Evolutionary conservation across 2,797 vertebrate genomes (phyloP).

Genomic region (Pseudomugil gertrudae): DNA sequence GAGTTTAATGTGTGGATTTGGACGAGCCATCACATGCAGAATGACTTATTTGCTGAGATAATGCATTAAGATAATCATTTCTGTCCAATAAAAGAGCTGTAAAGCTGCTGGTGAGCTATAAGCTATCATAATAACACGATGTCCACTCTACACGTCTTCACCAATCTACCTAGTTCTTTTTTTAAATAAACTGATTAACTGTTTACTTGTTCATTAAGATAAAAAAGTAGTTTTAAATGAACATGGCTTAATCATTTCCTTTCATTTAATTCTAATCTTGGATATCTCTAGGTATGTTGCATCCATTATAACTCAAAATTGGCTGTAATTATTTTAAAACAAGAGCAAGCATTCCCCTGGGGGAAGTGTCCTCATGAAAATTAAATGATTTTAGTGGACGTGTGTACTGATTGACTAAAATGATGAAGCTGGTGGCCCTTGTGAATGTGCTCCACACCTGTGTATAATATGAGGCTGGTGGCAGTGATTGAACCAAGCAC

Average conservation of each 20-base stretch:
- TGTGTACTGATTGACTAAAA: not conserved
- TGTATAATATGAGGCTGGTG: too few species aligned
- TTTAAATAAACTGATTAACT: not conserved
- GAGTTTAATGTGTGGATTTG: conserved; percentile 58
- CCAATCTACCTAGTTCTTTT: conserved; percentile 7
- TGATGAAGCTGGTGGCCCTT: not conserved
- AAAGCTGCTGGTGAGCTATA: conserved; percentile 16
- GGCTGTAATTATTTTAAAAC: not conserved
- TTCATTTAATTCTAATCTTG: not conserved
- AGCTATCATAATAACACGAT: conserved; percentile 21
- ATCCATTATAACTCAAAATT: not conserved
- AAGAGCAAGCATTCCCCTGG: not conserved
- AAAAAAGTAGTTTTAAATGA: not conserved
- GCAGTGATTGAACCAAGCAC: too few species aligned
- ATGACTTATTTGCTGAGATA: conserved; percentile 40
- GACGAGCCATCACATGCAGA: conserved; percentile 26
- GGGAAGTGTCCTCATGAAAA: not conserved
- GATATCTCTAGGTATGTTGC: not conserved
- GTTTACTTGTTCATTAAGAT: conserved; percentile 26
- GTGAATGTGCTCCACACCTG: not conserved
- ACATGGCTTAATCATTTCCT: not conserved
- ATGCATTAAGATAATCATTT: conserved; percentile 32
- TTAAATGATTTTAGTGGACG: not conserved
- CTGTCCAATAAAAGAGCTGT: conserved; percentile 33
- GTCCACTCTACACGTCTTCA: conserved; percentile 6